Percentiles rank a stretch among this genome's conserved stretches.
Evolutionary conservation across 2,888 invertebrate species (phyloP).

Genomic region (Idaea aversata): DNA sequence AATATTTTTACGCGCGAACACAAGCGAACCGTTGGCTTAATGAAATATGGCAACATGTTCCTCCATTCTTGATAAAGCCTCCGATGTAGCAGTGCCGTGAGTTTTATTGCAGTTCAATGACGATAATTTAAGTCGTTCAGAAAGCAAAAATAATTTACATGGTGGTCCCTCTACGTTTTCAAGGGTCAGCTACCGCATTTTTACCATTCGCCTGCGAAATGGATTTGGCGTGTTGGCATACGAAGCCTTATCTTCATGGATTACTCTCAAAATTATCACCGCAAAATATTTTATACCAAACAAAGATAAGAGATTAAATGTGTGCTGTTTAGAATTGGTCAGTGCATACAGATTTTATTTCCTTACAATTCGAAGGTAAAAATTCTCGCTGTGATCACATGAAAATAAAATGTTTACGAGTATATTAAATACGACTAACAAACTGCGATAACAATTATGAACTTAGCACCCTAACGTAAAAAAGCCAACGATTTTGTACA

Average conservation of each 20-base stretch:
- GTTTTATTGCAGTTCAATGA: constrained; percentile 70
- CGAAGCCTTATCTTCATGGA: constrained; percentile 38
- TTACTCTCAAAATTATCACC: constrained; percentile 34
- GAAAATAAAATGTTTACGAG: not conserved
- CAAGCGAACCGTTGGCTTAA: constrained; percentile 63
- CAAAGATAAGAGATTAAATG: constrained; percentile 28
- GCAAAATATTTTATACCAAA: constrained; percentile 32
- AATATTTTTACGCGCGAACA: constrained; percentile 69
- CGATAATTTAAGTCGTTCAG: constrained; percentile 68
- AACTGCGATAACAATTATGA: constrained; percentile 27
- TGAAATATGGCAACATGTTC: constrained; percentile 74
- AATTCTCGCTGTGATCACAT: not conserved
- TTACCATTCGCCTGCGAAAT: constrained; percentile 43
- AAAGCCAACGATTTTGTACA: constrained; percentile 41
- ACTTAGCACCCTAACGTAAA: constrained; percentile 40
- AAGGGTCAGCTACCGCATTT: constrained; percentile 60
- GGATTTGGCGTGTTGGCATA: constrained; percentile 30
- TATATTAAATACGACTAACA: constrained; percentile 5
- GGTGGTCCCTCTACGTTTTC: constrained; percentile 64
- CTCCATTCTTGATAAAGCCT: constrained; percentile 73
- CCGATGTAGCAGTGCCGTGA: constrained; percentile 45
- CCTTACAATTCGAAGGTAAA: constrained; percentile 7
- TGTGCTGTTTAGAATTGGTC: constrained; percentile 14
- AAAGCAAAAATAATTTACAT: constrained; percentile 72
- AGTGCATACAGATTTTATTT: constrained; percentile 11